A percentile compares a stretch with the other conserved stretches of the same genome.
phyloP scores from a whole-genome alignment of 2,797 vertebrate genomes.

The Anguilla pacifica region DNA sequence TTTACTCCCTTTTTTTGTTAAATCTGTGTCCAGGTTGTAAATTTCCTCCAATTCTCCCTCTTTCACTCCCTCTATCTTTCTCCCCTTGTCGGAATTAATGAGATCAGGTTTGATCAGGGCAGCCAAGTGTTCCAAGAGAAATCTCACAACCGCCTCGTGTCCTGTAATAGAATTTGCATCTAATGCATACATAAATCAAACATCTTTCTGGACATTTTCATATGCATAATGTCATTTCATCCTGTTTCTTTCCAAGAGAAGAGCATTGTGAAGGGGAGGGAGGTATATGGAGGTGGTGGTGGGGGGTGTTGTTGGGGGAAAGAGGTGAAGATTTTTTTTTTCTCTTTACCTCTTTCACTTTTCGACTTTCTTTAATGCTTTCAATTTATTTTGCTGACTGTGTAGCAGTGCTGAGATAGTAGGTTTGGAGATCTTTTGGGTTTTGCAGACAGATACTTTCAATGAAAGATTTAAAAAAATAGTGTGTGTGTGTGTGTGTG shows the following conservation, averaged over 20 bases:
- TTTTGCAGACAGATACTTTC: constrained; percentile 91
- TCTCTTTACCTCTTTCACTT: constrained; percentile 67
- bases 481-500: constrained; percentile 28
- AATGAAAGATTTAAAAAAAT: constrained; percentile 64
- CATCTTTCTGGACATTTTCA: constrained; percentile 99
- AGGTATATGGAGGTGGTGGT: constrained; percentile 64
- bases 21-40: constrained; percentile 94
- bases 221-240: constrained; percentile 99
- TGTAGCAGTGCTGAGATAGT: constrained; percentile 66
- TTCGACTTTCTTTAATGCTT: constrained; percentile 89
- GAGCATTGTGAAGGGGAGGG: constrained; percentile 61
- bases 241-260: constrained; percentile 91
- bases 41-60: constrained; percentile 92
- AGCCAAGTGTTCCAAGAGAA: constrained; percentile 99
- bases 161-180: constrained; percentile 99
- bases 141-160: constrained; percentile 98
- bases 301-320: constrained; percentile 62
- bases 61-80: constrained; percentile 81
- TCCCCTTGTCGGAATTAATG: constrained; percentile 99
- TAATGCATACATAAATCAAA: constrained; percentile 99
- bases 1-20: constrained; percentile 83
- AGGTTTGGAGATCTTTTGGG: constrained; percentile 88
- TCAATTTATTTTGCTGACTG: constrained; percentile 97
- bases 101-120: constrained; percentile 99
- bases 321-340: constrained; percentile 66